Evolutionary conservation across 1,140 invertebrate species (phyloP), one percentile per base, ranked within the genome.

Genomic region (Sitodiplosis mosellana): DNA sequence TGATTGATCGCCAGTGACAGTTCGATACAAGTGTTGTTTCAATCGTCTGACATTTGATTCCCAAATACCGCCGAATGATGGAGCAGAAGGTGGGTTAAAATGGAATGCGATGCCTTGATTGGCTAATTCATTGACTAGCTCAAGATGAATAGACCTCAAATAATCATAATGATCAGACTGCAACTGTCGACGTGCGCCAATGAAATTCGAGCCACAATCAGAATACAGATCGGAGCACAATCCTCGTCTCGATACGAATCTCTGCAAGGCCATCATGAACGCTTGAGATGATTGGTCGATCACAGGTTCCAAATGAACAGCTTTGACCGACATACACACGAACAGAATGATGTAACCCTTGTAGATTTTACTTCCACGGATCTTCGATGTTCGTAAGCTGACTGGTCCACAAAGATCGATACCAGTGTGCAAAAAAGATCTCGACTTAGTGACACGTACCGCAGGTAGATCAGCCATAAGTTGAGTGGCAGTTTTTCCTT

Each of bases 371-470:
- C 18, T 18, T 4, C 27, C 36, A 5, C 46, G 22, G 2, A 14
- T 10, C 7, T 33, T 37, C 14, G 18, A 34, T 17, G 14, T 33
- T 37, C 48, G 45, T 18, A 54, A 51, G 51, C 48, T 41, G 6
- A 61, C 19, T 41, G 59, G 63, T 33, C 63, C 64, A 4, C 57
- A 57, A 42, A 60, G 65, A 51, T 68, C 62, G 1, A 61, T 47
- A 6, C 58, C 54, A 7, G 45, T 36, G 5, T 52, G 49, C 33
- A 49, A 10, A 50, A 67, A 65, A 6, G 59, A 54, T 41, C 50
- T 51, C 22, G 49, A 45, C 7, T 54, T 46, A 14, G 43, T 21
- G 8, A 54, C 40, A 19, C 59, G 34, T 5, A 34, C 27, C 17
- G n/a, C 19, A 6, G 60, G 60, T 22, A 63, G 49, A 43, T 65